phyloP scores from a whole-genome alignment of 2,113 vertebrate genomes.

The Mormyrus lacerda region DNA sequence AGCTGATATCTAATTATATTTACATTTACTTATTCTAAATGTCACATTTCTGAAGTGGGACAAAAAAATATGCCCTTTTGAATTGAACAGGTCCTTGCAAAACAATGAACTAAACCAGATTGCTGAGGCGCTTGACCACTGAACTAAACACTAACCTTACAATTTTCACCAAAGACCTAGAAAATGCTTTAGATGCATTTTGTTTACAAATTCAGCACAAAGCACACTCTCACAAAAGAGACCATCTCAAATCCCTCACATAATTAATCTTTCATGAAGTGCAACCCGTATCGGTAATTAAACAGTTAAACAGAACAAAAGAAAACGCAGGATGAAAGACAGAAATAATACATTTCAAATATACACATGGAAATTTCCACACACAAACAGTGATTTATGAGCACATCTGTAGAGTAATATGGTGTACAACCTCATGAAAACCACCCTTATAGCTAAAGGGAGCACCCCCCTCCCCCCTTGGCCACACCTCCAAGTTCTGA shows the following conservation, averaged over 20 bases:
- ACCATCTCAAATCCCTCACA: constrained; percentile 33
- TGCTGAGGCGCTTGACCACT: neutral
- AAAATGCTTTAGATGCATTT: neutral
- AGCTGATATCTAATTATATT: neutral
- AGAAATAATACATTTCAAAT: neutral
- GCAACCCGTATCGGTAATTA: neutral
- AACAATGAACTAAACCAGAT: neutral
- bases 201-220: constrained; percentile 2
- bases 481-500: neutral
- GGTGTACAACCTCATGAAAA: neutral
- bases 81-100: neutral
- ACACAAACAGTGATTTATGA: neutral
- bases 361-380: neutral
- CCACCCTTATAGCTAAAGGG: neutral
- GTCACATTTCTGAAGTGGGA: neutral
- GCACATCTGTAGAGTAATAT: neutral
- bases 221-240: neutral
- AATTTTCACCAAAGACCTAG: neutral
- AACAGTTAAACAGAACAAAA: neutral
- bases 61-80: neutral
- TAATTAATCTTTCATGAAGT: constrained; percentile 20
- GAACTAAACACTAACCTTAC: neutral
- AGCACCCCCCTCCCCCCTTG: neutral
- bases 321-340: neutral
- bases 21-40: neutral